Evolutionary conservation across 30 jellyfish, hydroid and myxozoan species (phyloP).

Genomic region (Pelagia noctiluca): DNA sequence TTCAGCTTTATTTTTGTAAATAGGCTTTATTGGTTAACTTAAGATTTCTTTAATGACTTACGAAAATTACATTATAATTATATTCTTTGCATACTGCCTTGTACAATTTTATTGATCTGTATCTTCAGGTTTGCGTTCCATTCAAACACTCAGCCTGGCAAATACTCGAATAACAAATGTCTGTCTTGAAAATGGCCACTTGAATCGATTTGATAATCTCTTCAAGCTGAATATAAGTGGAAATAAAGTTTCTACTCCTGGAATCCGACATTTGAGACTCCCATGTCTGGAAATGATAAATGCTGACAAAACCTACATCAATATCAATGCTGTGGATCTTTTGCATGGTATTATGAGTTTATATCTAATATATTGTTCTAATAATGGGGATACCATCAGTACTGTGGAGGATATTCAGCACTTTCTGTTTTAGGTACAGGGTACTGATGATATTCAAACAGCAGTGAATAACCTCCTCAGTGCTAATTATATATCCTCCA

Average conservation of each 20-base stretch:
- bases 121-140: slow-evolving; percentile 39
- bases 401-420: not conserved
- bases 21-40: not conserved
- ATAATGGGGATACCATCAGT: not conserved
- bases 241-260: slow-evolving; percentile 50
- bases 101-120: not conserved
- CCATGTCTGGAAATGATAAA: slow-evolving; percentile 50
- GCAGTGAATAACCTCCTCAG: not conserved
- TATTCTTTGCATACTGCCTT: not conserved
- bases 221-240: slow-evolving; percentile 59
- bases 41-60: not conserved
- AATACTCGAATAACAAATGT: slow-evolving; percentile 49
- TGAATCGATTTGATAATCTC: slow-evolving; percentile 48
- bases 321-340: no score
- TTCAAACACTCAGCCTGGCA: slow-evolving; percentile 53
- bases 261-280: slow-evolving; percentile 33
- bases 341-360: not conserved
- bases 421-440: not conserved
- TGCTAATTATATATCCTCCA: not conserved
- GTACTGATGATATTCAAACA: not conserved
- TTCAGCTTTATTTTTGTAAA: no score
- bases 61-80: not conserved
- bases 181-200: slow-evolving; percentile 46
- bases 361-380: no score
- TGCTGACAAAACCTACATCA: slow-evolving; percentile 43